Evolutionary conservation across 2,888 invertebrate species (phyloP).

Genomic region (Helicoverpa assulta): DNA sequence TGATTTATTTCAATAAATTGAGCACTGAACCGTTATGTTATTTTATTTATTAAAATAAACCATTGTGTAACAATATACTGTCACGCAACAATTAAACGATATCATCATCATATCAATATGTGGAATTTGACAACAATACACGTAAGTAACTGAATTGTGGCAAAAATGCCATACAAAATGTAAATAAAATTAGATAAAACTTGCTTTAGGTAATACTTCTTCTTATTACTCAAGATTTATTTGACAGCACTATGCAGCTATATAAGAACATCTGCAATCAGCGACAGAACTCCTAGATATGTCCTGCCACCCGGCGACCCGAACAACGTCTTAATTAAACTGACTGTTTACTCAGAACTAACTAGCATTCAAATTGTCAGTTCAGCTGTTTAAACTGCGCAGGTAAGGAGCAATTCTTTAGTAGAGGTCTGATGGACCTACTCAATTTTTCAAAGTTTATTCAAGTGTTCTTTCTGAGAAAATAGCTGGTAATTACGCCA

Average conservation of each 20-base stretch:
- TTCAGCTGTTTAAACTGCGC: slow-evolving; percentile 30
- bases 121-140: too few species aligned
- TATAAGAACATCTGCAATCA: not conserved
- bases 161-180: too few species aligned
- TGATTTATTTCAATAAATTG: too few species aligned
- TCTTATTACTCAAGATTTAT: too few species aligned
- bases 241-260: not conserved
- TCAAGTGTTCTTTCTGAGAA: slow-evolving; percentile 11
- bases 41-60: too few species aligned
- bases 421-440: slow-evolving; percentile 17
- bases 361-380: slow-evolving; percentile 20
- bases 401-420: slow-evolving; percentile 27
- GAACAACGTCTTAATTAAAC: slow-evolving; percentile 21
- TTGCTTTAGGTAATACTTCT: too few species aligned
- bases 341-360: slow-evolving; percentile 29
- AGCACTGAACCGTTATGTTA: too few species aligned
- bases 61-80: too few species aligned
- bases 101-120: too few species aligned
- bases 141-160: too few species aligned
- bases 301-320: not conserved
- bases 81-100: too few species aligned
- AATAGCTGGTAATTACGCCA: slow-evolving; percentile 1
- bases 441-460: slow-evolving; percentile 21
- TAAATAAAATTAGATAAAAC: too few species aligned
- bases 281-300: not conserved